These are phyloP conservation scores for Amphipoea lucens DNA, from an alignment of 2,888 invertebrate genomes.

Conservation along the genomic window DNA sequence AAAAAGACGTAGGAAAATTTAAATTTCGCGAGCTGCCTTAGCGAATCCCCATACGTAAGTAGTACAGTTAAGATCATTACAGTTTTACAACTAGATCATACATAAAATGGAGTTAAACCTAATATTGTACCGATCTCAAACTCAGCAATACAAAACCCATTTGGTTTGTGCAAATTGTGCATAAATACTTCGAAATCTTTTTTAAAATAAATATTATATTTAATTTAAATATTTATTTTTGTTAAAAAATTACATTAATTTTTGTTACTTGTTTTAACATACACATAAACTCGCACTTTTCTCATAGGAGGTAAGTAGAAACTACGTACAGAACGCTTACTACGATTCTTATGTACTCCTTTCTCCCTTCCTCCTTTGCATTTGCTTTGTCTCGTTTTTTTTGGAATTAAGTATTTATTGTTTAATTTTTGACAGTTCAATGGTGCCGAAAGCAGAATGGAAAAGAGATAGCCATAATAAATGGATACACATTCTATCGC, in stretches of 20 bases:
- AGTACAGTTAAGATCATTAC: neutral
- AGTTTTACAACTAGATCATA: neutral
- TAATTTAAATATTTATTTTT: neutral
- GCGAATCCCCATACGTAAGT: too few species aligned
- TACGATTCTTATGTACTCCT: neutral
- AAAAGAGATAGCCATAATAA: constrained; percentile 67
- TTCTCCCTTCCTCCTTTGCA: neutral
- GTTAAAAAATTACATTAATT: neutral
- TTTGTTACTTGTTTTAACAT: neutral
- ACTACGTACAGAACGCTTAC: neutral
- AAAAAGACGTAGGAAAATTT: neutral
- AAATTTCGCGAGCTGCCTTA: too few species aligned
- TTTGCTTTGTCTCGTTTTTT: neutral
- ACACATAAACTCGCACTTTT: neutral
- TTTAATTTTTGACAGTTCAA: constrained; percentile 28
- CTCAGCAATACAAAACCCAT: neutral
- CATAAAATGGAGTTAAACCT: neutral
- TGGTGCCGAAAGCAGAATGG: constrained; percentile 62
- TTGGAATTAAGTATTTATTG: neutral
- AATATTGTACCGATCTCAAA: neutral
- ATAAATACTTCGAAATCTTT: neutral
- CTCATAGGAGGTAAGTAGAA: neutral
- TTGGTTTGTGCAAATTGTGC: neutral
- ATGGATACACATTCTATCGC: constrained; percentile 72
- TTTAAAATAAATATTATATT: neutral